Percentiles rank a stretch among this genome's conserved stretches.
Conservation (phyloP, 2,113 vertebrate species). For the Rostratula benghalensis region DNA sequence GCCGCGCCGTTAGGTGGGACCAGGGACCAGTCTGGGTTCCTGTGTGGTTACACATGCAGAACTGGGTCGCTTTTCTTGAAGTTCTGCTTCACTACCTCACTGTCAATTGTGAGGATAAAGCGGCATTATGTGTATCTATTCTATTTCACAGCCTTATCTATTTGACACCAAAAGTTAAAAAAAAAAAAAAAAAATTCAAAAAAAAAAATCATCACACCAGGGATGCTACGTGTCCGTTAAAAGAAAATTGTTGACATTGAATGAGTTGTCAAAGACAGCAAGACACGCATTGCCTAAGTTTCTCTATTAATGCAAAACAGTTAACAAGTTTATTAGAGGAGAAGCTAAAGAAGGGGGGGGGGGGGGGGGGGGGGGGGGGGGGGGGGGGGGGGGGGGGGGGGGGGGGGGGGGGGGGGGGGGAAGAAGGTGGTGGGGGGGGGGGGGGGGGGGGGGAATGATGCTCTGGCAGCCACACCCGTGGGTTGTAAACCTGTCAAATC, state of each 20-base stretch:
- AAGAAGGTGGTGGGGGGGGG: too few species aligned
- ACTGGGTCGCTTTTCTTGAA: conserved; percentile 43
- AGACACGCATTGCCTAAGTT: conserved; percentile 34
- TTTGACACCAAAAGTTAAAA: conserved; percentile 63
- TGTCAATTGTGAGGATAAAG: conserved; percentile 61
- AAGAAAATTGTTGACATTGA: conserved; percentile 62
- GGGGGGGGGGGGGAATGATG: conserved; percentile 4
- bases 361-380: not conserved
- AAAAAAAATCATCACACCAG: conserved; percentile 28
- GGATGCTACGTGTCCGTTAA: conserved; percentile 54
- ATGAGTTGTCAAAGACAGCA: conserved; percentile 42
- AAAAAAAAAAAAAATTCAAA: not conserved
- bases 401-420: too few species aligned
- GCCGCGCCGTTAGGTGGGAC: conserved; percentile 17
- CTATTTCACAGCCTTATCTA: conserved; percentile 66
- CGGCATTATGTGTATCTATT: conserved; percentile 66
- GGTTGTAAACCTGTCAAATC: conserved; percentile 60
- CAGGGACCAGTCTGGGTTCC: conserved; percentile 25
- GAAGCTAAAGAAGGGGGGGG: conserved; percentile 11
- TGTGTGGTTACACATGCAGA: conserved; percentile 30
- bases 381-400: too few species aligned
- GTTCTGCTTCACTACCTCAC: conserved; percentile 58
- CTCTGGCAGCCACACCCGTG: conserved; percentile 63
- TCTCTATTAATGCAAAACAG: conserved; percentile 46
- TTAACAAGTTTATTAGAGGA: conserved; percentile 65